Conservation (phyloP, 2,888 invertebrate species). For the Plagodis dolabraria region DNA sequence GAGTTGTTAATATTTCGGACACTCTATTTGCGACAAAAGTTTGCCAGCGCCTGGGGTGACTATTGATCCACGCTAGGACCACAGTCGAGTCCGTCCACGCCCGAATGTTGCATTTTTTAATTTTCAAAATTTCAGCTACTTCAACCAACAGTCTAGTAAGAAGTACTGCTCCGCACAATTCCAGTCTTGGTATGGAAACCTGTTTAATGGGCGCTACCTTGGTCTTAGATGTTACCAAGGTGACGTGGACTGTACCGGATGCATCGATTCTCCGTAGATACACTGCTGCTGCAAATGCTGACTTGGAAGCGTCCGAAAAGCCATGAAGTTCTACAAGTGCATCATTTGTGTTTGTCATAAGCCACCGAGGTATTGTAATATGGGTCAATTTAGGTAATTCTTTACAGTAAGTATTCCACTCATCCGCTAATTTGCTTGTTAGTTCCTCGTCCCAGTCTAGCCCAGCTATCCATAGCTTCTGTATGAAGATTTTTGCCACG, state of each 20-base stretch:
- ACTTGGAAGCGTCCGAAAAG: constrained; percentile 35
- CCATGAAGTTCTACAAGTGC: constrained; percentile 32
- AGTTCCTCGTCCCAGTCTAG: constrained; percentile 39
- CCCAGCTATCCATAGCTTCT: no score
- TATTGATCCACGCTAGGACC: no score
- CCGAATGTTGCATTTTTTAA: constrained; percentile 12
- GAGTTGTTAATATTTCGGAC: constrained; percentile 23
- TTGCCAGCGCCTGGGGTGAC: no score
- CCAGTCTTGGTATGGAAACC: no score
- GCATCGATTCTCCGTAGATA: constrained; percentile 28
- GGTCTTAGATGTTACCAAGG: constrained; percentile 16
- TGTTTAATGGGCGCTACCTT: constrained; percentile 39
- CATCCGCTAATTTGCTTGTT: constrained; percentile 3
- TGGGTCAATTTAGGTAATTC: constrained; percentile 1
- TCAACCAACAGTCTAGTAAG: constrained; percentile 16
- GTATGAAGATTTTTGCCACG: no score
- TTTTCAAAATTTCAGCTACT: constrained; percentile 16
- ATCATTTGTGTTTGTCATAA: constrained; percentile 3
- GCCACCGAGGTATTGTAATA: constrained; percentile 27
- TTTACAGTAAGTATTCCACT: constrained; percentile 18
- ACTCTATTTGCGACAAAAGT: constrained; percentile 7
- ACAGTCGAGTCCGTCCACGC: no score
- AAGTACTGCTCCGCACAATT: no score
- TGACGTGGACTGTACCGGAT: constrained; percentile 10
- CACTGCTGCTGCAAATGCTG: constrained; percentile 31